Evolutionary conservation across 1,140 invertebrate genomes (phyloP), one percentile per base, ranked within the genome.

Genomic region (Drepana arcuata): DNA sequence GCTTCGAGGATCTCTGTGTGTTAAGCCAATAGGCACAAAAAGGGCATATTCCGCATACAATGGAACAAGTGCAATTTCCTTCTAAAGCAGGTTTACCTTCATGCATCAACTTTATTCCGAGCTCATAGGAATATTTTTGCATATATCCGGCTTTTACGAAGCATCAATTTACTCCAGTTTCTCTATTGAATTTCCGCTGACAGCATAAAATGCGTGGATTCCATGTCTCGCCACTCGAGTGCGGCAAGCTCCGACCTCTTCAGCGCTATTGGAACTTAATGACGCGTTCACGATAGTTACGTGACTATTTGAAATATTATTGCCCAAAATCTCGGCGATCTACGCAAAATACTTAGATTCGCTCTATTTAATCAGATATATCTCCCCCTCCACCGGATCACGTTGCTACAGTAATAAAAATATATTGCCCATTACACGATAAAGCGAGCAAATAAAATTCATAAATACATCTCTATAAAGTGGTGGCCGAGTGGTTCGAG

Each of bases 151-250:
- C 16, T 46, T 30, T 35, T 31, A 34, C 25, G 24, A 27, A 21
- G 34, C 27, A 26, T 37, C 45, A 40, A 46, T 47, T 48, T 51
- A 45, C 44, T 41, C 16, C 39, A 44, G 48, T 51, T 47, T 21
- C 44, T 37, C 45, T 34, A 59, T 49, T 56, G 52, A 56, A 55
- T 56, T 60, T 48, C 4, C 46, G 57, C 57, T 56, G 52, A 60
- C 40, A 34, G 33, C 31, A 43, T 41, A 44, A 45, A 50, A 54
- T 33, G 47, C 46, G 43, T 50, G 34, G 37, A 53, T 49, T 49
- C 34, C 35, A 41, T 34, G 36, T 46, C 39, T 26, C 42, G 38
- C 18, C 18, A 21, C 18, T 9, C 18, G 18, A 9, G 18, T 5
- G 18, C 4, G 18, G 18, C 28, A 25, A 14, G 27, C 30, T 43